phyloP scores from a whole-genome alignment of 1,140 invertebrate species.

The Hypsibius dujardini region DNA sequence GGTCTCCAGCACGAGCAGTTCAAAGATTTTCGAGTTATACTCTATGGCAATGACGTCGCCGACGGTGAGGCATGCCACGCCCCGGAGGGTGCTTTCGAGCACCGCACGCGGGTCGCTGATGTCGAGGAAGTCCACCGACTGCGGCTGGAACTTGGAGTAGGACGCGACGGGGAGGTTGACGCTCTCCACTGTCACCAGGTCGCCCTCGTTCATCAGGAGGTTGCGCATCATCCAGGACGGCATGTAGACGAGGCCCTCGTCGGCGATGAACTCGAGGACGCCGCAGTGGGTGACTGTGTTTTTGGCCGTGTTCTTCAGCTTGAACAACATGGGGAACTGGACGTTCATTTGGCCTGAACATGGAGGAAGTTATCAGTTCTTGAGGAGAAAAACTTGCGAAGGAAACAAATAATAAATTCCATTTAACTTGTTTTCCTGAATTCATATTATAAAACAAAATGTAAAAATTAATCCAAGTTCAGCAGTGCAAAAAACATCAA shows the following conservation, averaged over 20 bases:
- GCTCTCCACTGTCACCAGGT: constrained; percentile 72
- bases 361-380: too few species aligned
- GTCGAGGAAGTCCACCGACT: constrained; percentile 85
- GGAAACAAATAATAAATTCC: too few species aligned
- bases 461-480: too few species aligned
- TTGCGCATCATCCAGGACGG: constrained; percentile 99
- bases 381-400: too few species aligned
- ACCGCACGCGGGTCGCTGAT: constrained; percentile 93
- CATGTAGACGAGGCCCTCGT: constrained; percentile 92
- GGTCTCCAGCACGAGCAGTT: constrained; percentile 85
- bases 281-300: constrained; percentile 83
- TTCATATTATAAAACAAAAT: too few species aligned
- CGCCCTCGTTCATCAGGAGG: constrained; percentile 73
- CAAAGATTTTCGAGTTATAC: constrained; percentile 81
- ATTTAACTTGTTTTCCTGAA: too few species aligned
- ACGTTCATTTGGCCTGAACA: constrained; percentile 71
- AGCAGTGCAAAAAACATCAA: too few species aligned
- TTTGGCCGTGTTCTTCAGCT: constrained; percentile 70
- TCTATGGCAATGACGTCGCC: constrained; percentile 92
- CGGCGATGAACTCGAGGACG: constrained; percentile 94
- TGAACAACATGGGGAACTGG: constrained; percentile 97
- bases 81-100: constrained; percentile 84
- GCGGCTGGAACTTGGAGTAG: constrained; percentile 93
- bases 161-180: constrained; percentile 80
- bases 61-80: constrained; percentile 89